Base-by-base conservation (phyloP, 2,888 invertebrate genomes). In the Notodonta dromedarius region DNA sequence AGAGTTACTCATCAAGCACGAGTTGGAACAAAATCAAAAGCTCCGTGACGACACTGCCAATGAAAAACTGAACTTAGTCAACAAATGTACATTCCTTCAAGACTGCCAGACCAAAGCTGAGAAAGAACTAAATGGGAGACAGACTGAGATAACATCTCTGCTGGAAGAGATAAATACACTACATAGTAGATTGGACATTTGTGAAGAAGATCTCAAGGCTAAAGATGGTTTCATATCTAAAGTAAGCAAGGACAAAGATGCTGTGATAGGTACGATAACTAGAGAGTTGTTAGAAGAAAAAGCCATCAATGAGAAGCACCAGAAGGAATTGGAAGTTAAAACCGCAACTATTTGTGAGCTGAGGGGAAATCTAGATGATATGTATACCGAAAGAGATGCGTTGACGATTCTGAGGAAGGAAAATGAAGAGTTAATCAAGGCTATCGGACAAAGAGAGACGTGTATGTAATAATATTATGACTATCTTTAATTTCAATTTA, bases 381-480 rank as follows among this genome's bases (percentile, higher is more conserved):
- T 74, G 51, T 75, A 75, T 55, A 76, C 78, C 56, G 77, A 84
- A 51, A 67, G 74, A 24, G 60, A 79, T 75, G 69, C 78, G 11
- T 69, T 89, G 35, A 51, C 69, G n/a, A 73, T 76, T 54, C 48
- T 76, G 58, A 84, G 70, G 67, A 88, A 78, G 54, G 88, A 88
- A 70, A 88, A 90, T 56, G 86, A 87, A 60, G 82, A 86, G 50
- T 71, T 90, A 60, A 74, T 84, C 12, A 83, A 79, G 65, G 85
- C 77, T 51, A 65, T 86, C 42, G 87, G 82, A 61, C 83, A 86
- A 58, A 82, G 78, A 66, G 88, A 89, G 56, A 85, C 83, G 60
- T 82, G 91, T 91, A 82, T 79, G 90, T 90, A 64, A 50, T 16
- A 56, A n/a, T 4, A n/a, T 46, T 46, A 2, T 0, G 2, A n/a